phyloP scores from a whole-genome alignment of 1,140 invertebrate species.

The Drosophila busckii region DNA sequence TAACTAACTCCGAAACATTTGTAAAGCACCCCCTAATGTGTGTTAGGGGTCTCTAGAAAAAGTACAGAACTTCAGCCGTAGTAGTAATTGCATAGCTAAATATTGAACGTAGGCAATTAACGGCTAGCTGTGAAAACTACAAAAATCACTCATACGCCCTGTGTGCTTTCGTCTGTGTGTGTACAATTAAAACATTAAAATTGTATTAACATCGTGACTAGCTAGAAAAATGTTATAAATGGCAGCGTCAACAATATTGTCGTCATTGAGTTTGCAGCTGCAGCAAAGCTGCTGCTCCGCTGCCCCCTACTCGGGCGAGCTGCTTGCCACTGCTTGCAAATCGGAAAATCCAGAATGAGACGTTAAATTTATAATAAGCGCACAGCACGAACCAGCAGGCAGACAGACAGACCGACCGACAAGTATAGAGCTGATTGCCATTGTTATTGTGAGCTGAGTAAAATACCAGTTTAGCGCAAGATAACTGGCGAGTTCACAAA shows the following conservation, averaged over 20 bases:
- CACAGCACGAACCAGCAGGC: constrained; percentile 34
- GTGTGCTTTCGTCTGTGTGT: constrained; percentile 39
- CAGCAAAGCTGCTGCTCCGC: constrained; percentile 8
- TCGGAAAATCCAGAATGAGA: constrained; percentile 72
- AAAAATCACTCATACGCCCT: constrained; percentile 68
- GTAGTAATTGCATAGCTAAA: constrained; percentile 36
- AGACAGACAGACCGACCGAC: not conserved
- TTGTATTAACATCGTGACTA: constrained; percentile 75
- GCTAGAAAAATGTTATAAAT: constrained; percentile 37
- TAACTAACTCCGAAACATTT: too few species aligned
- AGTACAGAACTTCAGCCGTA: constrained; percentile 37
- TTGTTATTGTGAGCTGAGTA: constrained; percentile 54
- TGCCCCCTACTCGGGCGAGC: not conserved
- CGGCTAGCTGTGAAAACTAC: constrained; percentile 57
- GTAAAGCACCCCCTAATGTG: constrained; percentile 61
- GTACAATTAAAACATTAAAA: constrained; percentile 69
- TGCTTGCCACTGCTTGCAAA: constrained; percentile 32
- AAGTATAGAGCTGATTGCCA: too few species aligned
- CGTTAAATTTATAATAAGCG: constrained; percentile 73
- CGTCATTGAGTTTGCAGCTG: constrained; percentile 35
- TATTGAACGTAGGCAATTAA: constrained; percentile 52
- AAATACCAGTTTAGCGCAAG: constrained; percentile 61
- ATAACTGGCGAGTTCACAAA: too few species aligned
- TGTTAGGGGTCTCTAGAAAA: constrained; percentile 10
- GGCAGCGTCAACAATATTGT: constrained; percentile 30